A percentile compares a stretch with the other conserved stretches of the same genome.
phyloP scores from a whole-genome alignment of 2,797 vertebrate species.

The Xiphophorus birchmanni region DNA sequence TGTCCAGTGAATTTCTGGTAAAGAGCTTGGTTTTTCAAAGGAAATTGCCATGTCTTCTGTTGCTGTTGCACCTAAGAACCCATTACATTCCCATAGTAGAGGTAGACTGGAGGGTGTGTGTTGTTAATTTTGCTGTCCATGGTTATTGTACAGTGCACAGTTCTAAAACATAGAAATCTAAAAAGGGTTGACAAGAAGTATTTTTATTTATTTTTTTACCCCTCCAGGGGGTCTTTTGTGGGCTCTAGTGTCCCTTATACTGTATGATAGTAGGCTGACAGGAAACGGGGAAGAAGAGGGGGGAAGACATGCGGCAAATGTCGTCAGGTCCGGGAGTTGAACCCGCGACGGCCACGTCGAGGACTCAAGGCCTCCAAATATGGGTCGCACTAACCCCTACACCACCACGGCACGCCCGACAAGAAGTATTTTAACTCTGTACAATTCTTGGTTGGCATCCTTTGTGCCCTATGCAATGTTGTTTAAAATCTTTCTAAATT shows the following conservation, averaged over 20 bases:
- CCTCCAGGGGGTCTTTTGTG: too few relatives aligned
- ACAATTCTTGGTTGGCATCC: neutral
- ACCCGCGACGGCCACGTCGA: too few relatives aligned
- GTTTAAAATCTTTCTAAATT: neutral
- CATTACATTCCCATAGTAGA: neutral
- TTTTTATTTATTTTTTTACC: neutral
- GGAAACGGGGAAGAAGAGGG: too few relatives aligned
- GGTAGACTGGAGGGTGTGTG: neutral
- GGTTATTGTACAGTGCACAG: too few relatives aligned
- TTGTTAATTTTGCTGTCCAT: neutral
- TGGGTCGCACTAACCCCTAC: too few relatives aligned
- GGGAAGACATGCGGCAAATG: too few relatives aligned
- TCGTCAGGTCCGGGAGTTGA: too few relatives aligned
- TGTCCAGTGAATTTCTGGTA: conserved; percentile 7
- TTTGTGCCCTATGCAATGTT: neutral
- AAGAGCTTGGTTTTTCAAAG: neutral
- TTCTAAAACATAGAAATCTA: neutral
- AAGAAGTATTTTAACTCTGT: neutral
- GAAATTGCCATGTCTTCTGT: neutral
- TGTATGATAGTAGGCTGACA: too few relatives aligned
- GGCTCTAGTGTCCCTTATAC: too few relatives aligned
- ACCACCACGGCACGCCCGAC: neutral
- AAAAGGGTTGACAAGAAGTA: neutral
- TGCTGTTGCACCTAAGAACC: neutral
- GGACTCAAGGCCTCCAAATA: too few relatives aligned